Evolutionary conservation across 2,113 vertebrate species (phyloP).

Genomic region (Larimichthys polyactis): DNA sequence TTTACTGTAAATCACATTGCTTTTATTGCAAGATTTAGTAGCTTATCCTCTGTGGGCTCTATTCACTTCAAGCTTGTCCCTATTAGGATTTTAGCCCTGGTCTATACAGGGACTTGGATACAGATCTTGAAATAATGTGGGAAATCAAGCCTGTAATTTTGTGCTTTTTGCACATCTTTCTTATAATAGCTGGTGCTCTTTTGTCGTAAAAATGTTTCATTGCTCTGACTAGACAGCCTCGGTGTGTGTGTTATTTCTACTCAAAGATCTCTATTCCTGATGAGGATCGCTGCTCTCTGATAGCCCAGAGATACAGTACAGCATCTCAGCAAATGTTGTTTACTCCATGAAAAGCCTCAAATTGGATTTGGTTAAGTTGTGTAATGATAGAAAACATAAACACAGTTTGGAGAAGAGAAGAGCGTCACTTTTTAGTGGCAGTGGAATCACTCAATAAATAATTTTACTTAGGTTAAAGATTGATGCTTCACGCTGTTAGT

Average conservation of each 20-base stretch:
- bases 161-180: conserved; percentile 84
- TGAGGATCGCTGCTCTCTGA: conserved; percentile 42
- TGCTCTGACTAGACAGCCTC: conserved; percentile 87
- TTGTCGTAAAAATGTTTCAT: conserved; percentile 91
- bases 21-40: conserved; percentile 99
- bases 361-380: conserved; percentile 51
- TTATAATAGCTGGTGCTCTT: conserved; percentile 71
- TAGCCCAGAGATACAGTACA: conserved; percentile 45
- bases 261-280: conserved; percentile 44
- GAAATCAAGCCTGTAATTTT: conserved; percentile 96
- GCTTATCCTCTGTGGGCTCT: conserved; percentile 99
- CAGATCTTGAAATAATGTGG: conserved; percentile 96
- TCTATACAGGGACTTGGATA: conserved; percentile 96
- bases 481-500: neutral
- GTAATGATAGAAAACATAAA: conserved; percentile 54
- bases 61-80: conserved; percentile 99
- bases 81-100: conserved; percentile 98
- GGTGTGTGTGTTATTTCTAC: conserved; percentile 75
- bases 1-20: conserved; percentile 99
- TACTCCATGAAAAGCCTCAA: conserved; percentile 52
- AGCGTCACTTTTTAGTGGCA: neutral
- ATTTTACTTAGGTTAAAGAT: conserved; percentile 11
- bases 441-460: conserved; percentile 16
- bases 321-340: conserved; percentile 50
- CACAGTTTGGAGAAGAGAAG: conserved; percentile 16